phyloP scores from a whole-genome alignment of 2,888 invertebrate species.

The Drosophila vallismaia region DNA sequence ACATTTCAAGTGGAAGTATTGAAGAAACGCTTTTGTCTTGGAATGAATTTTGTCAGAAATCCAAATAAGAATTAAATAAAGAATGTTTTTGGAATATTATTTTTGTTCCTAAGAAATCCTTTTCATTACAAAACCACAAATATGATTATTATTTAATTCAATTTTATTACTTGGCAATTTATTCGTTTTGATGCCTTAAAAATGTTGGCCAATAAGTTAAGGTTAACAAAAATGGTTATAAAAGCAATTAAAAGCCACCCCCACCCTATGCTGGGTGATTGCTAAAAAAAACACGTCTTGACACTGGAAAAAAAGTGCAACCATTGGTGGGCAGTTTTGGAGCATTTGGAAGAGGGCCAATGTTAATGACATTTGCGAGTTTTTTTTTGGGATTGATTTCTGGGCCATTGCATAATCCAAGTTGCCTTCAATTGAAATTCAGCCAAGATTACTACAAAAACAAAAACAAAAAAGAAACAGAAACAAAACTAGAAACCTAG shows the following conservation, averaged over 20 bases:
- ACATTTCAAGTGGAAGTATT: too few species aligned
- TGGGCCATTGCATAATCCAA: conserved; percentile 67
- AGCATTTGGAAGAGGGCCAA: conserved; percentile 36
- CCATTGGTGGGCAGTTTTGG: conserved; percentile 5
- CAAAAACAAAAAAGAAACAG: too few species aligned
- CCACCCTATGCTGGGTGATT: conserved; percentile 17
- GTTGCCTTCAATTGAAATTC: too few species aligned
- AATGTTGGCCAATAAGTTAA: conserved; percentile 4
- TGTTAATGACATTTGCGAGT: conserved; percentile 68
- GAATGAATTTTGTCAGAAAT: too few species aligned
- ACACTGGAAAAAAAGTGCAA: conserved; percentile 56
- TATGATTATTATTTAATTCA: not conserved
- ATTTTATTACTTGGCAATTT: not conserved
- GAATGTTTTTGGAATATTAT: too few species aligned
- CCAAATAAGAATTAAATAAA: too few species aligned
- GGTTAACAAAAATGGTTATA: conserved; percentile 3
- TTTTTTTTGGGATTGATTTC: conserved; percentile 45
- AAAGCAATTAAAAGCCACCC: not conserved
- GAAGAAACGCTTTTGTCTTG: too few species aligned
- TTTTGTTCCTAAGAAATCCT: too few species aligned
- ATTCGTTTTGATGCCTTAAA: not conserved
- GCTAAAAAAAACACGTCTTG: conserved; percentile 66
- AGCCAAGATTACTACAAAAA: too few species aligned
- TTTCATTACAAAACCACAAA: not conserved
- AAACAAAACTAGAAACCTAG: too few species aligned